Evolutionary conservation across 2,113 vertebrate genomes (phyloP).

Genomic region (Nothocercus nigrocapillus): DNA sequence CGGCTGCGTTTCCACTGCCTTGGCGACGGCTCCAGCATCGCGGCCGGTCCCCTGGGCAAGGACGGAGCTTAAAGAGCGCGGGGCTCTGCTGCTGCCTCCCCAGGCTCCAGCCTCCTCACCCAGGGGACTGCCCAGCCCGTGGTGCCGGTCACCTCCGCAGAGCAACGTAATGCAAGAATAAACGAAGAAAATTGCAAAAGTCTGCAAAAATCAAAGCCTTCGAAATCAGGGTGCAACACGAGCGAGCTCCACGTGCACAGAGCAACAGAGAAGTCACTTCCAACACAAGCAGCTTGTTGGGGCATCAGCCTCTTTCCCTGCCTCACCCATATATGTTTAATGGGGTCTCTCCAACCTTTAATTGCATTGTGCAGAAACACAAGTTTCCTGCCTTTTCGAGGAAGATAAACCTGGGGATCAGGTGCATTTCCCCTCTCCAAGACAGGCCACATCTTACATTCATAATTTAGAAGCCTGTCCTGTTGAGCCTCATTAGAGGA

Average conservation of each 20-base stretch:
- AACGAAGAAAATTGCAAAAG: too few relatives aligned
- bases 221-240: neutral
- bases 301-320: neutral
- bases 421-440: neutral
- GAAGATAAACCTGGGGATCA: neutral
- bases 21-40: neutral
- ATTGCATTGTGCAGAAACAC: neutral
- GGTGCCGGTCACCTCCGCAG: fast-evolving
- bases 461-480: neutral
- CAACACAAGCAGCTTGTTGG: neutral
- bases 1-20: neutral
- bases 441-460: too few relatives aligned
- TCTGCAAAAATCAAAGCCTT: too few relatives aligned
- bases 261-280: neutral
- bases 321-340: neutral
- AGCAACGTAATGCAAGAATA: too few relatives aligned
- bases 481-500: neutral
- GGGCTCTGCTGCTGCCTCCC: neutral
- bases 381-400: neutral
- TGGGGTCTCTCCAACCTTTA: neutral
- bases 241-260: neutral
- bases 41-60: neutral
- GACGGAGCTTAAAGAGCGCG: neutral
- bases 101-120: neutral
- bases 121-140: fast-evolving